Percentiles rank a stretch among this genome's conserved stretches.
Evolutionary conservation across 2,113 vertebrate species (phyloP).

Genomic region (Delphinapterus leucas): DNA sequence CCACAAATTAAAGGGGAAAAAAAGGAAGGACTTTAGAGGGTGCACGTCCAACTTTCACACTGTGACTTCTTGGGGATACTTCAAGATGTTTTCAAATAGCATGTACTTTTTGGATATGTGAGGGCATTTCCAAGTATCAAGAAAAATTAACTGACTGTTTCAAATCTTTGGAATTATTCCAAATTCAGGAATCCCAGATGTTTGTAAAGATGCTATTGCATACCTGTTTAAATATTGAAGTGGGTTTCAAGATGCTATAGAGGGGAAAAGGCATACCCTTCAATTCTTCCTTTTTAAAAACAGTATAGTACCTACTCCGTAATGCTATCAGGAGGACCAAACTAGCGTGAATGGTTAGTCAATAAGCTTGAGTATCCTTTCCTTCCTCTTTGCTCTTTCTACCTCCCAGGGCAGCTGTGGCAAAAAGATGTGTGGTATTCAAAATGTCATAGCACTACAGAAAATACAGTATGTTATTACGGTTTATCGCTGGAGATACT

Average conservation of each 20-base stretch:
- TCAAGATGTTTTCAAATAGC: conserved; percentile 22
- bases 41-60: not conserved
- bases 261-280: not conserved
- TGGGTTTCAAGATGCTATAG: conserved; percentile 17
- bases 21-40: not conserved
- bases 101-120: not conserved
- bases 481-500: not conserved
- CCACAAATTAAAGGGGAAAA: not conserved
- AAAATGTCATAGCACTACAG: not conserved
- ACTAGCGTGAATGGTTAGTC: not conserved
- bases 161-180: conserved; percentile 21
- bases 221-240: conserved; percentile 40
- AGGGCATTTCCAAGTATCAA: conserved; percentile 23
- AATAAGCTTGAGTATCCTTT: not conserved
- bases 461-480: not conserved
- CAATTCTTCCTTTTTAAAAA: not conserved
- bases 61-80: not conserved
- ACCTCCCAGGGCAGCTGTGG: not conserved
- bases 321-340: not conserved
- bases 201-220: not conserved
- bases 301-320: not conserved
- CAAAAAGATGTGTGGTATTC: not conserved
- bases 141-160: conserved; percentile 34
- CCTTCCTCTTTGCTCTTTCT: not conserved
- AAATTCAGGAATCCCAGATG: conserved; percentile 58